Conservation (phyloP, 2,797 vertebrate genomes). For the Orientallactaga sibirica region DNA sequence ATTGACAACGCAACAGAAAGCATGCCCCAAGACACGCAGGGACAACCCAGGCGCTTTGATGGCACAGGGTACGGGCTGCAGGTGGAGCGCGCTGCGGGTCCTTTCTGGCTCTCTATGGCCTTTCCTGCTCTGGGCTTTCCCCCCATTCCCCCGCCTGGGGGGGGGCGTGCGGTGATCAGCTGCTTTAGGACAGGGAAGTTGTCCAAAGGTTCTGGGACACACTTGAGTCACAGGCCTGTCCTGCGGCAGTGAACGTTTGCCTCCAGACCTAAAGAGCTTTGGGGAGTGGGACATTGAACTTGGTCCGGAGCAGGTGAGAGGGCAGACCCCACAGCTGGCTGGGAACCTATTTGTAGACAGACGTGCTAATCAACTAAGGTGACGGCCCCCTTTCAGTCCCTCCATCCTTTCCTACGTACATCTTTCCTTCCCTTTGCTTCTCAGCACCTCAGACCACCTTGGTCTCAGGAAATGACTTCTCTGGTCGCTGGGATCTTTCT, state of each 20-base stretch:
- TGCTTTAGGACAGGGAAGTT: neutral
- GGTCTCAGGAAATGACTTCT: neutral
- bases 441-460: neutral
- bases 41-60: neutral
- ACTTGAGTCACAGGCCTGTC: neutral
- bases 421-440: neutral
- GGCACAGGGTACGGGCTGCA: neutral
- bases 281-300: neutral
- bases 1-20: neutral
- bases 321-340: neutral
- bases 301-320: neutral
- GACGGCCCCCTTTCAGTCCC: neutral
- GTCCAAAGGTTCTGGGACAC: constrained; percentile 13
- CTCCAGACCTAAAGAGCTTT: neutral
- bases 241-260: neutral
- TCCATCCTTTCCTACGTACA: neutral
- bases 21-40: neutral
- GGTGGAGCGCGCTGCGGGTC: neutral
- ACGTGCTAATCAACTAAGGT: neutral
- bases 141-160: too few relatives aligned
- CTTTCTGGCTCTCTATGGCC: neutral
- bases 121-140: neutral
- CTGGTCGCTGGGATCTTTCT: neutral
- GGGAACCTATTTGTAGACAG: neutral
- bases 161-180: neutral